Evolutionary conservation across 2,888 invertebrate species (phyloP).

Genomic region (Cephus sareptanus): DNA sequence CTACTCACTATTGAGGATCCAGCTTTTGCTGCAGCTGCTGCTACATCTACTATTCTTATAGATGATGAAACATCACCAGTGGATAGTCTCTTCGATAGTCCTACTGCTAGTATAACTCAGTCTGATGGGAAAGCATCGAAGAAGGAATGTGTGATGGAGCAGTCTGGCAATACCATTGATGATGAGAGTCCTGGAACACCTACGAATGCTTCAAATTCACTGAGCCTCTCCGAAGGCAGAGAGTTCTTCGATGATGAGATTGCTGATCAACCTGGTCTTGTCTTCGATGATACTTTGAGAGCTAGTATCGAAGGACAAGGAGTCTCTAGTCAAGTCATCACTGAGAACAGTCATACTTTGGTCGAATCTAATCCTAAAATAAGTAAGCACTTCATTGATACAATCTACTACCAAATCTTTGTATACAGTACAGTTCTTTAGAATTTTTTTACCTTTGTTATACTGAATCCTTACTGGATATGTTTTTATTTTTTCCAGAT

Average conservation of each 20-base stretch:
- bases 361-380: constrained; percentile 56
- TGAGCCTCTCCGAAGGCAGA: constrained; percentile 84
- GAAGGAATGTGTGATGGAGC: constrained; percentile 65
- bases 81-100: constrained; percentile 80
- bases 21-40: constrained; percentile 79
- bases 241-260: constrained; percentile 92
- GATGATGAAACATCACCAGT: constrained; percentile 89
- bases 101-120: constrained; percentile 68
- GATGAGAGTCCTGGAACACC: constrained; percentile 78
- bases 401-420: neutral
- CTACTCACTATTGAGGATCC: constrained; percentile 78
- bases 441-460: neutral
- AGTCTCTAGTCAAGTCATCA: constrained; percentile 42
- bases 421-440: neutral
- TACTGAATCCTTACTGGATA: neutral
- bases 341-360: constrained; percentile 60
- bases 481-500: constrained; percentile 34
- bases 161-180: constrained; percentile 59
- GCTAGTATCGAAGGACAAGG: constrained; percentile 39
- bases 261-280: constrained; percentile 87
- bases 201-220: constrained; percentile 80
- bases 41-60: constrained; percentile 76
- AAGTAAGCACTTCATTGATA: constrained; percentile 42
- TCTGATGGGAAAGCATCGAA: constrained; percentile 65
- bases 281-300: constrained; percentile 76